These are phyloP conservation scores for Drosophila cardini DNA, from an alignment of 1,140 invertebrate species.

Conservation along the genomic window DNA sequence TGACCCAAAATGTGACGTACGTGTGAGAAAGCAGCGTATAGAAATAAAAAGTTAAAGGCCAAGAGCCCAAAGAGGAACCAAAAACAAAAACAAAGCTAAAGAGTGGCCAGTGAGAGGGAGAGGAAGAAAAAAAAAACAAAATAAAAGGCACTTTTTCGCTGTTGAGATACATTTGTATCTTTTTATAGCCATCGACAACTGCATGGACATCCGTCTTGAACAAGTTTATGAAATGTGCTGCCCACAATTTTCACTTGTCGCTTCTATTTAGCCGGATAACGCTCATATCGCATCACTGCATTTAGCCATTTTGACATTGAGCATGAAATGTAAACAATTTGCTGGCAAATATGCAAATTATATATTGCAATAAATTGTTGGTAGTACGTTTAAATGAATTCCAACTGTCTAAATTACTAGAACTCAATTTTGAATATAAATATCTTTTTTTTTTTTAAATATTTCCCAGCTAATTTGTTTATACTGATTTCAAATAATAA, in stretches of 20 bases:
- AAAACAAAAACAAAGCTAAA: neutral
- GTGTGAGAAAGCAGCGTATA: conserved; percentile 41
- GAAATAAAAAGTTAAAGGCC: conserved; percentile 29
- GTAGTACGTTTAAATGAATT: neutral
- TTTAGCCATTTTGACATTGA: conserved; percentile 8
- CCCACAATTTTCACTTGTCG: conserved; percentile 30
- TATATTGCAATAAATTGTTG: neutral
- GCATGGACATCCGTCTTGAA: conserved; percentile 32
- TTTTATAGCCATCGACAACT: conserved; percentile 18
- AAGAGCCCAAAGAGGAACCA: conserved; percentile 28
- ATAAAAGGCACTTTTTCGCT: conserved; percentile 15
- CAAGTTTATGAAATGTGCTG: conserved; percentile 11
- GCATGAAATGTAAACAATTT: conserved; percentile 19
- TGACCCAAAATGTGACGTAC: conserved; percentile 44
- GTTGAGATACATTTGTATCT: conserved; percentile 48
- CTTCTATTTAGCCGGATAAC: conserved; percentile 9
- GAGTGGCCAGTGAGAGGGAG: no score
- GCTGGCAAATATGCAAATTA: conserved; percentile 20
- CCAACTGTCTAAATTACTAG: neutral
- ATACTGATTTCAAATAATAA: neutral
- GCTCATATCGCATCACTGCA: conserved; percentile 22
- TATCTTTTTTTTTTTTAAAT: neutral
- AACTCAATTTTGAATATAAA: neutral
- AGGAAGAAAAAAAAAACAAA: conserved; percentile 8
- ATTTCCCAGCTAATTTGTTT: neutral